Evolutionary conservation across 2,888 invertebrate genomes (phyloP), one percentile per base, ranked within the genome.

Genomic region (Lasioglossum oenotherae): DNA sequence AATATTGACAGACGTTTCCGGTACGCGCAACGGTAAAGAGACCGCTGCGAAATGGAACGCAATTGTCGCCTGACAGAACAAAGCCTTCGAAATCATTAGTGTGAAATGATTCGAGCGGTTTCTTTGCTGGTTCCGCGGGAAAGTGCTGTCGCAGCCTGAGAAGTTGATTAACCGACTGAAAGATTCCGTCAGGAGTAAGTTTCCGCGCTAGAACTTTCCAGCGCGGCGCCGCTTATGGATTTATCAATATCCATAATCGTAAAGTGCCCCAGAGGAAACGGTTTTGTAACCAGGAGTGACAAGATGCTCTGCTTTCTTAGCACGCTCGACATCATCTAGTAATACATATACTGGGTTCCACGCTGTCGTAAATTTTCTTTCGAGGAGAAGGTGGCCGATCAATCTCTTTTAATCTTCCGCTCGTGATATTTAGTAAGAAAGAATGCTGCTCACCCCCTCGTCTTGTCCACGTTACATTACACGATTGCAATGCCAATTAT

Each of bases 211-310:
- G 16, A 64, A 64, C 64, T 64, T 64, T 64, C 31, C 64, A 16
- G 16, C 64, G 64, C 64, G 6, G 16, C 31, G 1, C 31, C 64
- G 31, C 64, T 64, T 31, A 64, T 64, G 31, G 64, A 64, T 64
- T 64, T 64, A 64, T 64, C 31, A 64, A 64, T 64, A 64, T 64
- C 64, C 64, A 64, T 64, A 64, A 64, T 64, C 64, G 64, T 64
- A 64, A 64, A 64, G 31, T 64, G 31, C 64, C 16, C 5, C 14
- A 6, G 31, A 38, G 19, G 49, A 57, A 38, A 38, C n/a, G 49
- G n/a, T 46, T 38, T 74, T 74, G 46, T 31, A 64, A 64, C 64
- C 31, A 31, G 64, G 16, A 64, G 64, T 31, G 64, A 64, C 64
- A 64, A 31, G 31, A 64, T 31, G 64, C 64, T 64, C 64, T 16